These are phyloP conservation scores for Melinaea marsaeus DNA, from an alignment of 2,888 invertebrate genomes.

Conservation along the genomic window DNA sequence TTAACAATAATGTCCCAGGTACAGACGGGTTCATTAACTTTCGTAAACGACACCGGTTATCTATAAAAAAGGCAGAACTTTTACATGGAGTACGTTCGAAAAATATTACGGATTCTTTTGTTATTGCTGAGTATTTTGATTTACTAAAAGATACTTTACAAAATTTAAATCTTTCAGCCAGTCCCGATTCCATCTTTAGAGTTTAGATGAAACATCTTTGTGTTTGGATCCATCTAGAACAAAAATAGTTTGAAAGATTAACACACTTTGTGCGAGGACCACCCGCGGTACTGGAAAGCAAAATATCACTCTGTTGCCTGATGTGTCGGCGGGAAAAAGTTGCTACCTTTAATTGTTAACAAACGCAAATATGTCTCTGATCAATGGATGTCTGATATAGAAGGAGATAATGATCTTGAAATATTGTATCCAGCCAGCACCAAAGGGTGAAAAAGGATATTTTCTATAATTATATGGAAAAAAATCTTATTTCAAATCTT, in stretches of 20 bases:
- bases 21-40: no score
- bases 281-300: conserved; percentile 20
- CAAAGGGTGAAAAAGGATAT: conserved; percentile 43
- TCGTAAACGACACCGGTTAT: no score
- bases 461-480: conserved; percentile 42
- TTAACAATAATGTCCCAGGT: no score
- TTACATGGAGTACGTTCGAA: no score
- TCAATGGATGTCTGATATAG: conserved; percentile 24
- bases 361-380: conserved; percentile 19
- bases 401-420: conserved; percentile 34
- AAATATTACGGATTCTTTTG: no score
- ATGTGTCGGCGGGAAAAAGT: conserved; percentile 30
- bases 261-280: conserved; percentile 15
- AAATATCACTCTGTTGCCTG: conserved; percentile 35
- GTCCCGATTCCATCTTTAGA: no score
- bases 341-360: conserved; percentile 31
- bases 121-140: no score
- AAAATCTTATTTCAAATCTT: conserved; percentile 36
- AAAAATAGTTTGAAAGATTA: conserved; percentile 22
- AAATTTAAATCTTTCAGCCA: no score
- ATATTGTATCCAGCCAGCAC: conserved; percentile 41
- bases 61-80: no score
- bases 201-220: conserved; percentile 23
- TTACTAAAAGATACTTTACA: no score
- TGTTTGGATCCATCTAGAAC: conserved; percentile 26